phyloP scores from a whole-genome alignment of 2,113 vertebrate species.

The Arenaria interpres region DNA sequence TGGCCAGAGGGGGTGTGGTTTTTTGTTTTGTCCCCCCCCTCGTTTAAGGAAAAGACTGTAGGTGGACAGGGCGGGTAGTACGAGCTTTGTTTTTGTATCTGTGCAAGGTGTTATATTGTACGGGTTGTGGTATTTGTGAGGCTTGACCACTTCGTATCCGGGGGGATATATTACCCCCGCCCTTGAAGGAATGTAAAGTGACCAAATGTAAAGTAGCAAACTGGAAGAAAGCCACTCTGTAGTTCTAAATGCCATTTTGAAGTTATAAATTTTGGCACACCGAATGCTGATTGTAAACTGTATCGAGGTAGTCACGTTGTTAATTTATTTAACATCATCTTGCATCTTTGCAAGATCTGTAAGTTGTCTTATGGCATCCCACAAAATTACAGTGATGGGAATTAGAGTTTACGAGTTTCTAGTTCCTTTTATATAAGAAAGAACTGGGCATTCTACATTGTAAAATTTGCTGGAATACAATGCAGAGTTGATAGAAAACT shows the following conservation, averaged over 20 bases:
- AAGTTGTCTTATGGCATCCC: neutral
- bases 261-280: neutral
- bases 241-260: neutral
- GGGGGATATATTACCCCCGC: neutral
- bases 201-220: neutral
- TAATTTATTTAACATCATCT: neutral
- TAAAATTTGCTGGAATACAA: neutral
- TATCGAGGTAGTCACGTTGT: neutral
- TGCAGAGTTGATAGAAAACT: neutral
- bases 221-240: accelerated
- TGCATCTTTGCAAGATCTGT: neutral
- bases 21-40: neutral
- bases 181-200: neutral
- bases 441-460: accelerated
- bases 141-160: accelerated
- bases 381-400: accelerated
- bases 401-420: neutral
- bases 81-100: neutral
- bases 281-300: neutral
- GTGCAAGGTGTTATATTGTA: accelerated
- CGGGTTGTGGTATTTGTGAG: neutral
- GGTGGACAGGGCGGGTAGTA: too few relatives aligned
- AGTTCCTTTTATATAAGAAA: neutral
- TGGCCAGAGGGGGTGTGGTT: neutral
- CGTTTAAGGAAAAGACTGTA: neutral